A percentile compares a stretch with the other conserved stretches of the same genome.
phyloP scores from a whole-genome alignment of 2,113 vertebrate species.

The Paracanthobrama guichenoti region DNA sequence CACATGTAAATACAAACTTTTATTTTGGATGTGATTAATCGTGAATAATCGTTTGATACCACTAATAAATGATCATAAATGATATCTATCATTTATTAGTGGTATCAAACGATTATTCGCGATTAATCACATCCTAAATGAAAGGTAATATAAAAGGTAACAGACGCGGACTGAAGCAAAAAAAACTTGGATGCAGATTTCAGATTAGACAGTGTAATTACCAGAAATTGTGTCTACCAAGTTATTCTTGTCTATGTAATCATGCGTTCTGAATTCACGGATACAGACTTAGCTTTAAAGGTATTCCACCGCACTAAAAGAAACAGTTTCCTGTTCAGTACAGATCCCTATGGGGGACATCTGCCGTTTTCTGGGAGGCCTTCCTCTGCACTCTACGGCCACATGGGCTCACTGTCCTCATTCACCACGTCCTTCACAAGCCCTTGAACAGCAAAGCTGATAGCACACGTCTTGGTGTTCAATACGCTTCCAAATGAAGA shows the following conservation, averaged over 20 bases:
- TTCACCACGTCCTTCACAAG: constrained; percentile 66
- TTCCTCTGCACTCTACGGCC: constrained; percentile 58
- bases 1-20: too few species aligned
- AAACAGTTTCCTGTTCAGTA: constrained; percentile 64
- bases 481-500: constrained; percentile 45
- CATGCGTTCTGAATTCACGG: not conserved
- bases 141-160: not conserved
- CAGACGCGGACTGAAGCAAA: not conserved
- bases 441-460: constrained; percentile 58
- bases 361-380: constrained; percentile 72
- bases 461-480: constrained; percentile 50
- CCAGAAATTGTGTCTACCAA: not conserved
- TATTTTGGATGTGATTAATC: too few species aligned
- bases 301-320: constrained; percentile 38
- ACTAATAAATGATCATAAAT: too few species aligned
- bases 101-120: too few species aligned
- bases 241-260: not conserved
- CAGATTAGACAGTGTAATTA: not conserved
- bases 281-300: constrained; percentile 13
- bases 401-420: constrained; percentile 60
- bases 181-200: not conserved
- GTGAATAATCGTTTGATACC: too few species aligned
- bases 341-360: constrained; percentile 68
- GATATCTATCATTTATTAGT: too few species aligned
- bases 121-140: too few species aligned